These are phyloP conservation scores for Muscicapa striata DNA, from an alignment of 2,797 vertebrate genomes.

Conservation along the genomic window DNA sequence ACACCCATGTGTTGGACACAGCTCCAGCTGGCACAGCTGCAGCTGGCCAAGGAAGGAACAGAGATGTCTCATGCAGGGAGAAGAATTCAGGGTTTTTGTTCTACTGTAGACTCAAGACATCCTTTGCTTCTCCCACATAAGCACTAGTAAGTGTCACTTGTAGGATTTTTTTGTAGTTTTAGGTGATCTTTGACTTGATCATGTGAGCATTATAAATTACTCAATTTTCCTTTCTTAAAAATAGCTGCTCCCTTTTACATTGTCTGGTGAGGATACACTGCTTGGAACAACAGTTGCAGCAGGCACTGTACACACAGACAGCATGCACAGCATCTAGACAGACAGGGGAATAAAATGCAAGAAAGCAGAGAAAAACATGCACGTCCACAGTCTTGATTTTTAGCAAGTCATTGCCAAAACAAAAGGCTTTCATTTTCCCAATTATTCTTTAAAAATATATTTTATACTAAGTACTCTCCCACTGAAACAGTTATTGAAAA, in stretches of 20 bases:
- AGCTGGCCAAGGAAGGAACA: neutral
- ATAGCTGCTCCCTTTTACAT: neutral
- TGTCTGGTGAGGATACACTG: neutral
- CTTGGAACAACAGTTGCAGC: neutral
- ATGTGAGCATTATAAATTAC: neutral
- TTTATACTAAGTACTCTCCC: neutral
- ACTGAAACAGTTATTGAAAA: constrained; percentile 19
- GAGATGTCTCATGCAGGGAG: neutral
- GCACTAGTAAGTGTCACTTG: neutral
- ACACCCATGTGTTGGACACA: neutral
- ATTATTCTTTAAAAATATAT: neutral
- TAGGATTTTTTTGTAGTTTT: neutral
- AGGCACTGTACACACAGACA: neutral
- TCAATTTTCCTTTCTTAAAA: neutral
- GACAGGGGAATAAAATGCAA: neutral
- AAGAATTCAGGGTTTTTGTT: neutral
- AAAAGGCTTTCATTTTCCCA: neutral
- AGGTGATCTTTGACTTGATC: neutral
- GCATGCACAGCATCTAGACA: neutral
- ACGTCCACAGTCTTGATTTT: neutral
- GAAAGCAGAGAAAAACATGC: neutral
- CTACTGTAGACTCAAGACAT: neutral
- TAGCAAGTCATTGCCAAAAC: neutral
- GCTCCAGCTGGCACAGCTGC: neutral
- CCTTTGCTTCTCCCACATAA: neutral